Evolutionary conservation across 1,140 invertebrate species (phyloP), one percentile per base, ranked within the genome.

Genomic region (Trachelipus rathkii): DNA sequence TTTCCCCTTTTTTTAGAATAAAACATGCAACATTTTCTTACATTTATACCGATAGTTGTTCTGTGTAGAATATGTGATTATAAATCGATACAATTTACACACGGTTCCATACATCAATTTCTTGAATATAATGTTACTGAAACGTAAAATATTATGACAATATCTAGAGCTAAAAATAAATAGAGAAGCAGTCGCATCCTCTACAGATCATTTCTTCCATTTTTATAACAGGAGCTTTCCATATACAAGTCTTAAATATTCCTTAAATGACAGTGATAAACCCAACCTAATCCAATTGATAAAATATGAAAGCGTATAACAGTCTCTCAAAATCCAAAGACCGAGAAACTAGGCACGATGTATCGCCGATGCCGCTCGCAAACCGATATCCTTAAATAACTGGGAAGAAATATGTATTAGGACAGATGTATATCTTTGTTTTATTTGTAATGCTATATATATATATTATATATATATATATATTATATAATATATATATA

Each of bases 191-290:
- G 11, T 13, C 4, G 50, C 50, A 19, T 15, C 50, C 19, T 50
- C 19, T 60, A 15, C 19, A 13, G 11, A 19, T 60, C 50, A 15
- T 19, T 60, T 60, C 50, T 60, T 60, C 50, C 19, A 15, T 19
- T 60, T 60, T 19, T 60, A 15, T 19, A 60, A 60, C 50, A 60
- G 50, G 11, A 60, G 50, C 50, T 60, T 15, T 19, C 50, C 50
- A 60, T 60, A 60, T 60, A 60, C 50, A 60, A 60, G 50, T 19
- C 19, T 19, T 60, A 60, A 60, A 60, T 60, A 60, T 19, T 60
- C 50, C 50, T 60, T 60, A 60, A 60, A 60, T 60, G 50, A 60
- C 50, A 60, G 50, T 60, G 50, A 60, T 60, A 60, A 60, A 60
- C 50, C 50, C 50, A 60, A 60, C 50, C 50, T 60, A 60, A 60